A percentile compares a stretch with the other conserved stretches of the same genome.
Evolutionary conservation across 2,888 invertebrate genomes (phyloP).

Genomic region (Pandemis corylana): DNA sequence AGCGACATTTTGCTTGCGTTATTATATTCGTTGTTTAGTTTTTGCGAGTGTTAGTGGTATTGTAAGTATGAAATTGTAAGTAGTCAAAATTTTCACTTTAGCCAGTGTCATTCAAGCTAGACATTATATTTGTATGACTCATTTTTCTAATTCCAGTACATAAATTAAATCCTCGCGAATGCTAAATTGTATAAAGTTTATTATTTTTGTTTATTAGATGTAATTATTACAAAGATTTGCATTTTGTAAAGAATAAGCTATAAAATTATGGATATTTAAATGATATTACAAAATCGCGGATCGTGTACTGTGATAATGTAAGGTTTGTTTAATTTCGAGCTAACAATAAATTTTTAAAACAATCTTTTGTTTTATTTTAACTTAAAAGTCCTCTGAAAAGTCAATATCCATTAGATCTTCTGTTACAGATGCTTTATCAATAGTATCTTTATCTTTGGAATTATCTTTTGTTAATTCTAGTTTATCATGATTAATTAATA

Average conservation of each 20-base stretch:
- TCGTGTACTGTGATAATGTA: conserved; percentile 42
- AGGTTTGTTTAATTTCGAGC: conserved; percentile 38
- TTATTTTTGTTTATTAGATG: conserved; percentile 28
- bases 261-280: conserved; percentile 33
- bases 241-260: conserved; percentile 39
- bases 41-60: not conserved
- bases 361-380: conserved; percentile 1
- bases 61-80: not conserved
- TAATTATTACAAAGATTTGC: conserved; percentile 40
- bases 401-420: conserved; percentile 73
- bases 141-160: conserved; percentile 2
- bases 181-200: conserved; percentile 26
- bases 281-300: conserved; percentile 41
- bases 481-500: not conserved
- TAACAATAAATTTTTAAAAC: conserved; percentile 37
- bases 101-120: not conserved
- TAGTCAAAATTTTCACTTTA: not conserved
- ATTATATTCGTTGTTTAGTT: not conserved
- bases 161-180: not conserved
- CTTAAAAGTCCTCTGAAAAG: conserved; percentile 71
- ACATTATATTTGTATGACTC: not conserved
- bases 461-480: conserved; percentile 1
- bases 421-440: not conserved
- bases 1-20: not conserved
- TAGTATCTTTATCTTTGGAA: conserved; percentile 14